Evolutionary conservation across 2,888 invertebrate genomes (phyloP).

Genomic region (Mesochorus sp.): DNA sequence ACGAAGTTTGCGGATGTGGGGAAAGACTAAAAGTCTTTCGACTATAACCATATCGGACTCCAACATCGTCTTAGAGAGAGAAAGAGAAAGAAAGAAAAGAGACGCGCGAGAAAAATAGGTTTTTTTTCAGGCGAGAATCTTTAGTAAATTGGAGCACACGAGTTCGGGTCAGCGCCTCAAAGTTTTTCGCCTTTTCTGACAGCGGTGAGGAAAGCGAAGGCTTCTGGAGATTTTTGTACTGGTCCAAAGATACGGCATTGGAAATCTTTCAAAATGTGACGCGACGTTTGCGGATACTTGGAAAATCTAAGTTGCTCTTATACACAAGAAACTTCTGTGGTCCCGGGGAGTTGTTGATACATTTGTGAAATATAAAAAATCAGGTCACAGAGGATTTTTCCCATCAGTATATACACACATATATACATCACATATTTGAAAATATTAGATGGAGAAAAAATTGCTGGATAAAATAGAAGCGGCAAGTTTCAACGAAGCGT

Average conservation of each 20-base stretch:
- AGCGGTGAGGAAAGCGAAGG: too few species aligned
- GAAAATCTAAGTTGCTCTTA: conserved; percentile 9
- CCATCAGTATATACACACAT: too few species aligned
- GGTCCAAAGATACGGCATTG: conserved; percentile 47
- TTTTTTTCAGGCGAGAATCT: conserved; percentile 57
- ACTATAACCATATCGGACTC: conserved; percentile 41
- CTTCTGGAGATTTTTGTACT: conserved; percentile 24
- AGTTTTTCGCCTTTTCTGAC: neutral
- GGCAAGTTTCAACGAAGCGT: conserved; percentile 37
- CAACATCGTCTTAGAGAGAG: neutral
- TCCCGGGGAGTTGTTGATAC: too few species aligned
- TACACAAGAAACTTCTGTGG: neutral
- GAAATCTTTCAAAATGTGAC: conserved; percentile 52
- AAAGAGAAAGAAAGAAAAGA: neutral
- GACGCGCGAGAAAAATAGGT: conserved; percentile 48
- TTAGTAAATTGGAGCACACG: conserved; percentile 13
- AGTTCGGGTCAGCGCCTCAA: neutral
- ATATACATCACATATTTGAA: too few species aligned
- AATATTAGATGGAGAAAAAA: too few species aligned
- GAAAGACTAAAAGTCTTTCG: conserved; percentile 47
- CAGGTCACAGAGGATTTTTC: conserved; percentile 30
- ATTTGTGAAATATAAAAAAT: conserved; percentile 20
- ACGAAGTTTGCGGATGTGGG: conserved; percentile 76
- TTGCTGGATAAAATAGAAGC: conserved; percentile 46
- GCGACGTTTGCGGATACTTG: conserved; percentile 57